Evolutionary conservation across 2,797 vertebrate species (phyloP).

Genomic region (Margarornis squamiger): DNA sequence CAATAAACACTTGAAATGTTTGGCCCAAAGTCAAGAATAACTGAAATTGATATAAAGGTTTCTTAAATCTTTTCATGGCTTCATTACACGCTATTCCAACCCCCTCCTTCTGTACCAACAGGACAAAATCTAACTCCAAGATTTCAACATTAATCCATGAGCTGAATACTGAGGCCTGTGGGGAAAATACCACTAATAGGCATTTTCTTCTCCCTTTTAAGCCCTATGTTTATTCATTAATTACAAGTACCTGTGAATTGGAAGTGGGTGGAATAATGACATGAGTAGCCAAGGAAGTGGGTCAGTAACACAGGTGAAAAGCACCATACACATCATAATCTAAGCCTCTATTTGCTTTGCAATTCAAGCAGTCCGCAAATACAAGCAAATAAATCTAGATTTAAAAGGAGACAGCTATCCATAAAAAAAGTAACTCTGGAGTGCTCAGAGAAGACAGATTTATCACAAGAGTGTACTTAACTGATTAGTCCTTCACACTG

Average conservation of each 20-base stretch:
- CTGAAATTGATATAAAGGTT: neutral
- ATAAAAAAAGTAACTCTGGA: neutral
- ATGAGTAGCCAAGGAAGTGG: neutral
- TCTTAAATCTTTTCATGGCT: neutral
- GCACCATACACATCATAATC: neutral
- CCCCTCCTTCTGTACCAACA: neutral
- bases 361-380: neutral
- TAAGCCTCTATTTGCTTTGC: neutral
- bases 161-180: neutral
- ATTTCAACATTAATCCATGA: neutral
- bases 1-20: neutral
- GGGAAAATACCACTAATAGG: neutral
- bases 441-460: neutral
- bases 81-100: fast-evolving
- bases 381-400: neutral
- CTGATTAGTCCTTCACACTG: neutral
- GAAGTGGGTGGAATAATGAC: neutral
- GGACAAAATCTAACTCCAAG: neutral
- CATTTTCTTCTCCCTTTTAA: neutral
- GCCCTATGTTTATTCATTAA: neutral
- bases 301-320: neutral
- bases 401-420: neutral
- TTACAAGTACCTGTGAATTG: neutral
- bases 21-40: neutral
- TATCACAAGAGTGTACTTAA: neutral